Evolutionary conservation across 2,113 vertebrate genomes (phyloP), one percentile per base, ranked within the genome.

Genomic region (Amphilophus citrinellus): DNA sequence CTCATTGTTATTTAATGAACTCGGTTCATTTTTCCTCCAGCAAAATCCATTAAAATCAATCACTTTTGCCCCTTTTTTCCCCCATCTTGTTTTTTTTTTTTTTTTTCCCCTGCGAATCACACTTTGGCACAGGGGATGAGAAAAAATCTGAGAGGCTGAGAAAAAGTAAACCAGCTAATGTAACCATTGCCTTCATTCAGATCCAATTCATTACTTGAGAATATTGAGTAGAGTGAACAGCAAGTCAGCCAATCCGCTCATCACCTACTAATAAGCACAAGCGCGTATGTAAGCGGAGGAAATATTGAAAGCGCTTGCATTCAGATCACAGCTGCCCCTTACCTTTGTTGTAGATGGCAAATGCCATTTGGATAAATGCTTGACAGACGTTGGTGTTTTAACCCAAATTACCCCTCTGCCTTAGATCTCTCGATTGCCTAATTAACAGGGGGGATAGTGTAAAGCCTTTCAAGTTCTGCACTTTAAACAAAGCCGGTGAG

Each of bases 361-460:
- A 93, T 61, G 89, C 77, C 89, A 91, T 88, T 92, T 60, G 66
- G 88, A 82, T 88, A 86, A 95, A 94, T 84, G 93, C 91, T 88
- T 91, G 87, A 94, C 93, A 91, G 89, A 39, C 58, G 84, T 91
- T 90, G 92, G 90, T 87, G 91, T 94, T 95, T 94, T 92, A 94
- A 94, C 90, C 92, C 89, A 94, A 94, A 94, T 95, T 86, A 89
- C 83, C 91, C 76, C 91, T 10, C 42, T 15, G 91, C 91, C 90
- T 95, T 18, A 94, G 94, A 94, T 95, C 93, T 96, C 89, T 87
- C 83, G 92, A 92, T 92, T 87, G 92, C 85, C 92, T 91, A 89
- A 95, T 95, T 95, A 94, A 82, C 77, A 32, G 47, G 53, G 47
- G 68, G 79, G 62, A n/a, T 79, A 87, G 83, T 84, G 80, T 65